Conservation (phyloP, 2,113 vertebrate species). For the Pelvicachromis taeniatus region DNA sequence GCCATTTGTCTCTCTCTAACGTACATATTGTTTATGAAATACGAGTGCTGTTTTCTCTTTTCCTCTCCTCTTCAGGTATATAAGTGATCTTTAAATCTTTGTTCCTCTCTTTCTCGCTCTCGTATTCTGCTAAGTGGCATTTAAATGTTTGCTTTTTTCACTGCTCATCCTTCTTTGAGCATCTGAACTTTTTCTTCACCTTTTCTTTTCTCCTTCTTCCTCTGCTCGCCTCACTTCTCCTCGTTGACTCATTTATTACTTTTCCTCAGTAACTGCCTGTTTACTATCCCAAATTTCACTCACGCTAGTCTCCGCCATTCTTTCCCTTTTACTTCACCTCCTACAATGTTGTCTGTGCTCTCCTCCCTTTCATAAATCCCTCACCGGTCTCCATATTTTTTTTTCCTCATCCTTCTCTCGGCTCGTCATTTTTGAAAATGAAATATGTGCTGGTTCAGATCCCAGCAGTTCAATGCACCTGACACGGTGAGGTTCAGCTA, state of each 20-base stretch:
- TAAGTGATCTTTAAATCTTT: neutral
- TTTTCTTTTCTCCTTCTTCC: neutral
- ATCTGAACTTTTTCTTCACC: neutral
- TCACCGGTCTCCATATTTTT: neutral
- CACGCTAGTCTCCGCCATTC: neutral
- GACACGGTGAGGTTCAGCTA: neutral
- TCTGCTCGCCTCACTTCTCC: neutral
- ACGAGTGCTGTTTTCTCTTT: neutral
- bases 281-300: rapidly evolving
- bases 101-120: neutral
- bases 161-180: neutral
- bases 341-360: rapidly evolving
- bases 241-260: neutral
- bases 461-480: neutral
- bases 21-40: neutral
- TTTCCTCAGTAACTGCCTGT: neutral
- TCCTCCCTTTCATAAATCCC: neutral
- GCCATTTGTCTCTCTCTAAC: neutral
- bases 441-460: neutral
- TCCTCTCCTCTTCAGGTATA: neutral
- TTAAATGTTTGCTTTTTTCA: neutral
- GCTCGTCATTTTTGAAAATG: neutral
- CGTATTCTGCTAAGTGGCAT: neutral
- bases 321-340: neutral
- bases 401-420: neutral